These are phyloP conservation scores for Rapana venosa DNA, from an alignment of 2,888 invertebrate species.

Conservation along the genomic window DNA sequence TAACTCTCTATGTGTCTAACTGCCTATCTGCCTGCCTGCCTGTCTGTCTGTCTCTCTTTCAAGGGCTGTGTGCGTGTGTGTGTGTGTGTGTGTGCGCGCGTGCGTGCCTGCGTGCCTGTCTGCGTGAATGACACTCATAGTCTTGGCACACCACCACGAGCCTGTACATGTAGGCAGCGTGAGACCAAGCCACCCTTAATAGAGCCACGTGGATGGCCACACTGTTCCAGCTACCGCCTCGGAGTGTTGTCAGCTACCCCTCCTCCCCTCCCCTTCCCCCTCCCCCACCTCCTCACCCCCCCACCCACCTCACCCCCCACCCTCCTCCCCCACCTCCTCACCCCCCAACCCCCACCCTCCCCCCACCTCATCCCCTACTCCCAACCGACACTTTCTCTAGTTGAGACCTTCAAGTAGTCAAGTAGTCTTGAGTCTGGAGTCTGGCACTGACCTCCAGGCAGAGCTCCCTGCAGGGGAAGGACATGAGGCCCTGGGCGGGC, in stretches of 20 bases:
- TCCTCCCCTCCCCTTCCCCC: background rate
- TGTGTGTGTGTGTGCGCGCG: background rate
- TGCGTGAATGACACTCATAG: no score
- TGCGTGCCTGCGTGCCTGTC: no score
- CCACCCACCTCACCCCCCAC: background rate
- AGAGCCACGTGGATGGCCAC: no score
- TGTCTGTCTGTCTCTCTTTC: background rate
- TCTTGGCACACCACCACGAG: no score
- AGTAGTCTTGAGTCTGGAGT: no score
- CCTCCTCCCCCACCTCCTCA: no score
- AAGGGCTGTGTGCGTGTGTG: background rate
- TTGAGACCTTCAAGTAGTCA: no score
- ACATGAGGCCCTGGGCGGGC: background rate
- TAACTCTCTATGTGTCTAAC: background rate
- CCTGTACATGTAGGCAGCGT: background rate
- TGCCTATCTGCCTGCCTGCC: background rate
- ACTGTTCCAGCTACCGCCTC: no score
- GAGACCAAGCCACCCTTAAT: background rate
- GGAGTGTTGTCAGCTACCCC: no score
- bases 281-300: background rate
- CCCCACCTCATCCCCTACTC: no score
- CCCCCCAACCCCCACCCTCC: background rate
- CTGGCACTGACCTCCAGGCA: conserved; percentile 48
- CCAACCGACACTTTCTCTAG: no score
- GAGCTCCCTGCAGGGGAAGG: conserved; percentile 34